A percentile compares a stretch with the other conserved stretches of the same genome.
Evolutionary conservation across 2,797 vertebrate genomes (phyloP).

Genomic region (Pseudomugil tenellus): DNA sequence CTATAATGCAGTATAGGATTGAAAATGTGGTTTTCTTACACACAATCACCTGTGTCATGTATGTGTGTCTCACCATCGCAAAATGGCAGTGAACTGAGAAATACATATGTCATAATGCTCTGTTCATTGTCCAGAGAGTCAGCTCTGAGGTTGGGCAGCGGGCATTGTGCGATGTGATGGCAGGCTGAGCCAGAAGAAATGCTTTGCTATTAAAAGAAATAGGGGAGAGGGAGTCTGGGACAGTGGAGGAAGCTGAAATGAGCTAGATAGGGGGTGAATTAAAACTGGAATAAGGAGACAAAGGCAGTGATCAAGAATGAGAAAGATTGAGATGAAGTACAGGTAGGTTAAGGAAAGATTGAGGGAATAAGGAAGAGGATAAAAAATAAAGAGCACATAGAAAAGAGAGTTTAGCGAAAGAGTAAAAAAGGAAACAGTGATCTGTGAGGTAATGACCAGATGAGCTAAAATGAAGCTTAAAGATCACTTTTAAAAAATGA

Average conservation of each 20-base stretch:
- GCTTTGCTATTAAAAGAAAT: constrained; percentile 55
- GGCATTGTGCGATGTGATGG: constrained; percentile 67
- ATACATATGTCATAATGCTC: constrained; percentile 68
- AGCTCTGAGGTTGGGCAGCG: constrained; percentile 61
- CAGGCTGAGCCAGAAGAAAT: constrained; percentile 72
- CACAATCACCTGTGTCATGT: constrained; percentile 53
- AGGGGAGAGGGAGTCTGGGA: constrained; percentile 7
- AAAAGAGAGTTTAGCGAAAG: constrained; percentile 32
- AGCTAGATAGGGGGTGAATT: constrained; percentile 20
- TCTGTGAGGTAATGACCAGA: constrained; percentile 2
- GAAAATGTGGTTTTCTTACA: constrained; percentile 4
- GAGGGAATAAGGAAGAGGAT: background rate
- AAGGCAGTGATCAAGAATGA: constrained; percentile 30
- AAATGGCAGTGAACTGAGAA: constrained; percentile 40
- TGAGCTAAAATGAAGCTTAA: constrained; percentile 27
- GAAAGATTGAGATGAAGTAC: constrained; percentile 32
- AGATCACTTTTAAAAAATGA: constrained; percentile 37
- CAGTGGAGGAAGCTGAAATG: constrained; percentile 39
- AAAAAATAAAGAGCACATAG: constrained; percentile 17
- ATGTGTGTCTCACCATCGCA: constrained; percentile 19
- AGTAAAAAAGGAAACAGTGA: constrained; percentile 16
- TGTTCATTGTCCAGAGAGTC: constrained; percentile 72
- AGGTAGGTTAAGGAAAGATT: constrained; percentile 36
- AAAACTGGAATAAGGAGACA: constrained; percentile 21
- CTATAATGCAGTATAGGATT: background rate